Evolutionary conservation across 92 coral and sea anemone species (phyloP).

Genomic region (Porites divaricata): DNA sequence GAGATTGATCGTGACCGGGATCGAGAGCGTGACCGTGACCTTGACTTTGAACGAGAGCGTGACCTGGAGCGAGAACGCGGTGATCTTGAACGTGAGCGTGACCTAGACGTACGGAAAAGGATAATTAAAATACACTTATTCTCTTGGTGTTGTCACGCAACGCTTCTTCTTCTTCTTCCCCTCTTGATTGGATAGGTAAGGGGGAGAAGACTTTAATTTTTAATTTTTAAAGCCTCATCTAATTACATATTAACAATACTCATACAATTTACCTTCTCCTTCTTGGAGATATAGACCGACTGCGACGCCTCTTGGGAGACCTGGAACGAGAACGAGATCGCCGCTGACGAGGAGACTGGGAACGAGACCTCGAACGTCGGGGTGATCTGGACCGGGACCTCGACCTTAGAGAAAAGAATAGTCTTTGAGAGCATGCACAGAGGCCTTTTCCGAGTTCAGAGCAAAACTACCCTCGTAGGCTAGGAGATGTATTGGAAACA

Average conservation of each 20-base stretch:
- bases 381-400: slow-evolving; percentile 87
- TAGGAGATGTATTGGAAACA: too few relatives aligned
- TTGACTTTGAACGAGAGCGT: slow-evolving; percentile 60
- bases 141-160: too few relatives aligned
- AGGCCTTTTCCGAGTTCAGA: too few relatives aligned
- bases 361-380: slow-evolving; percentile 85
- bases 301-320: slow-evolving; percentile 65
- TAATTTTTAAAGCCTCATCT: too few relatives aligned
- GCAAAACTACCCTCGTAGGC: too few relatives aligned
- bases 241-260: background rate
- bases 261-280: slow-evolving; percentile 28
- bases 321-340: slow-evolving; percentile 79
- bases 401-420: slow-evolving; percentile 32
- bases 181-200: background rate
- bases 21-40: slow-evolving; percentile 47
- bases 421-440: background rate
- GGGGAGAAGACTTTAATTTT: too few relatives aligned
- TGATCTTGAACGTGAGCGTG: slow-evolving; percentile 35
- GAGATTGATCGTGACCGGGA: slow-evolving; percentile 70
- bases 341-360: slow-evolving; percentile 79
- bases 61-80: slow-evolving; percentile 26
- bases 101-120: slow-evolving; percentile 20
- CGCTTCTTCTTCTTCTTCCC: too few relatives aligned
- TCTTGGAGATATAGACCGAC: slow-evolving; percentile 65
- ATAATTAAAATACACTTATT: background rate